Evolutionary conservation across 2,888 invertebrate species (phyloP).

Genomic region (Leucoptera coffeella): DNA sequence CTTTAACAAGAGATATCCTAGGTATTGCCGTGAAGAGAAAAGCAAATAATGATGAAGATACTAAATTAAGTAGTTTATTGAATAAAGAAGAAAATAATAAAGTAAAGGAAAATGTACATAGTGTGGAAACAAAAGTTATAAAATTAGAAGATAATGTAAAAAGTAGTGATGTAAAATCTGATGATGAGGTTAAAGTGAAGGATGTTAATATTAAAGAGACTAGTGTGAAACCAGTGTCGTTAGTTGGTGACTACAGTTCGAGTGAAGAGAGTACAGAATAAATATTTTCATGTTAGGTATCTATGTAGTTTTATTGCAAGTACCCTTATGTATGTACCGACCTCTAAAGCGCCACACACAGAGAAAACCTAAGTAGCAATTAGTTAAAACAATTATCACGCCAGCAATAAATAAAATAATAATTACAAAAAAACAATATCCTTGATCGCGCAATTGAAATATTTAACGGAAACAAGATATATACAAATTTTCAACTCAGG

Average conservation of each 20-base stretch:
- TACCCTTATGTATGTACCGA: no score
- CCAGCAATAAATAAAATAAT: no score
- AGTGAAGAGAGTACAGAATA: conserved; percentile 30
- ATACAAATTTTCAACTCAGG: no score
- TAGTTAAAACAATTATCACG: no score
- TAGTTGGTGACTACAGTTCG: conserved; percentile 32
- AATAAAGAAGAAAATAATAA: conserved; percentile 3
- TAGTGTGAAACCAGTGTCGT: conserved; percentile 10
- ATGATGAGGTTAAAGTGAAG: background rate
- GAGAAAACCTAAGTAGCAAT: no score
- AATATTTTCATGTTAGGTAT: no score
- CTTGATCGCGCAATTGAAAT: no score
- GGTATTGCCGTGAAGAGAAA: conserved; percentile 29
- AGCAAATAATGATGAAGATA: no score
- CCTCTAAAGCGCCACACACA: no score
- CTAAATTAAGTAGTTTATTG: conserved; percentile 2
- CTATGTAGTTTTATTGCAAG: no score
- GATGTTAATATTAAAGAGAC: background rate
- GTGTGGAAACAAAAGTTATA: conserved; percentile 2
- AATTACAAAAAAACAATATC: no score
- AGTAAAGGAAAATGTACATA: conserved; percentile 1
- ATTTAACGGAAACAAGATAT: no score
- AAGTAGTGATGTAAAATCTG: conserved; percentile 1
- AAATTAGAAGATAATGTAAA: conserved; percentile 6
- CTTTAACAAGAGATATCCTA: conserved; percentile 24